Base-by-base conservation (phyloP, 1,140 invertebrate species). In the Zaprionus lachaisei region DNA sequence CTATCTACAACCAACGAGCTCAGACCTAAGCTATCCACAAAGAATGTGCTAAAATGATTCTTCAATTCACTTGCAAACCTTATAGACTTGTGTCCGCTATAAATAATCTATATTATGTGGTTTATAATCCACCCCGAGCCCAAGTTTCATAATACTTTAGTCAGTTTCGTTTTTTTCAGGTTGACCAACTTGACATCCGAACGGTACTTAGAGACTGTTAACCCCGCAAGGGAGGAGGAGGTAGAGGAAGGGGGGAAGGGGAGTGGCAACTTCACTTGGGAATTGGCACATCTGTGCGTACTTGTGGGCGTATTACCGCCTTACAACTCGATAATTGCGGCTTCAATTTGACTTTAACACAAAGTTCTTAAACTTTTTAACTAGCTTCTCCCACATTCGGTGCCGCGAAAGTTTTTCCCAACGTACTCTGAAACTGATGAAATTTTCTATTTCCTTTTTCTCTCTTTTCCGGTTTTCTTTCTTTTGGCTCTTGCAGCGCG, bases 301-400 rank as follows among this genome's bases (percentile, higher is more conserved):
- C 20, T 37, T 56, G 44, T 82, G 70, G 41, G 28, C 14, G 73
- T 60, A 63, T 65, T 63, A 58, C 69, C 72, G 84, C 44, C 78
- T 90, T 81, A 90, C 84, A 89, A 81, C 85, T 90, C 85, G 85
- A 89, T 89, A 85, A 89, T 90, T 84, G 84, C 81, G 84, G 81
- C 85, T 90, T 89, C 81, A 89, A 90, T 77, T 84, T 84, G 85
- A 81, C 81, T 90, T 90, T 85, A 81, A 81, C 72, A 22, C 49
- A 89, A 89, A 80, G 75, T 89, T 89, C 72, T 73, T 73, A 65
- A 89, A 89, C 84, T 89, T 89, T 87, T 84, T 89, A 90, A 89
- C 81, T 90, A 90, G 85, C 84, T 65, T 31, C 24, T 28, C 22
- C 44, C 34, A 65, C 55, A 57, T 71, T 56, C 79, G 47, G 20